Evolutionary conservation across 1,140 invertebrate genomes (phyloP), one percentile per base, ranked within the genome.

Genomic region (Magallana angulata): DNA sequence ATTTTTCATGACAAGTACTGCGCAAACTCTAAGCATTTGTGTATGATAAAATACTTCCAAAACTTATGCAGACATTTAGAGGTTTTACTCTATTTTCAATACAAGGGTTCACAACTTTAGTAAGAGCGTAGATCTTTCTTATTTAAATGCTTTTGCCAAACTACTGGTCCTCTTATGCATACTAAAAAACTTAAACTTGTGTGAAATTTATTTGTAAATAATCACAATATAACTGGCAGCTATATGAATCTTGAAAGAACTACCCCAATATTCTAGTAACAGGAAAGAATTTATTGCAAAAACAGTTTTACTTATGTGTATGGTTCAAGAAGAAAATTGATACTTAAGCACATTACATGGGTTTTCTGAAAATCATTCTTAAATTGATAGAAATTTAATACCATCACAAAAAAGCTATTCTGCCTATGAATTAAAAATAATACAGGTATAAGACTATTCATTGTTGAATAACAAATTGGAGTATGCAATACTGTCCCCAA

Each of bases 281-380:
- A 62, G 60, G 60, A 62, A 62, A 62, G 60, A 62, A 62, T 62
- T 62, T 62, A 62, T 62, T 62, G 60, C 60, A 62, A 62, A 16
- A 12, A 62, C 60, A 62, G 8, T 62, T 62, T 62, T 62, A 16
- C 5, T 12, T 62, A 11, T n/a, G n/a, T 62, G 5, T 12, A 24
- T 24, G n/a, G 60, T 62, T 62, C 60, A 62, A 62, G 60, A n/a
- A 62, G 60, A 62, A 62, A 62, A n/a, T 62, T 12, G 11, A 62
- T 16, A 12, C 14, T 7, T 12, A 16, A 62, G n/a, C 14, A 12
- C 14, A 16, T 62, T 62, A 6, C 60, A 62, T 14, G 12, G 60
- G 14, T 12, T 62, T 62, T 16, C 14, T 62, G 5, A 16, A 62
- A 62, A 62, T 16, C 14, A 16, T 12, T 62, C 5, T n/a, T 7